These are phyloP conservation scores for Ceyx margarethae DNA, from an alignment of 2,113 vertebrate species.

Conservation along the genomic window DNA sequence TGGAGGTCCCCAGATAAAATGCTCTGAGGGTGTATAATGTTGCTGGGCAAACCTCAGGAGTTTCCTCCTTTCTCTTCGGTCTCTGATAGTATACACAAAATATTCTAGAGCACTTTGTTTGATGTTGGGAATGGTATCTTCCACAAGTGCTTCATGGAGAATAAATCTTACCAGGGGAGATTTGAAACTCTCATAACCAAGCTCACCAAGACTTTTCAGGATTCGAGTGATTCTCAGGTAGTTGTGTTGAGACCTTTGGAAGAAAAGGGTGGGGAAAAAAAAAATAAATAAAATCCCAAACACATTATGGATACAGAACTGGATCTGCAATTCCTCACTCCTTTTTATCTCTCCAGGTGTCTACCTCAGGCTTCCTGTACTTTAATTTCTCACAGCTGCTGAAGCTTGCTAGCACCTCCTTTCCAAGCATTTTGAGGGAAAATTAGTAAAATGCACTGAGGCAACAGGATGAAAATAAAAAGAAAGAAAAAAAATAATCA, in stretches of 20 bases:
- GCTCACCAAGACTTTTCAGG: constrained; percentile 96
- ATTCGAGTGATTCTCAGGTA: constrained; percentile 97
- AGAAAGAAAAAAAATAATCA: too few species aligned
- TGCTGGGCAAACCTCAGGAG: constrained; percentile 89
- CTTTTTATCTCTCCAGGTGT: not conserved
- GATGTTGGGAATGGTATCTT: constrained; percentile 90
- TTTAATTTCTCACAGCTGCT: not conserved
- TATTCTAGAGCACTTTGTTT: constrained; percentile 95
- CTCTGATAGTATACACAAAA: constrained; percentile 93
- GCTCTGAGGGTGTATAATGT: constrained; percentile 87
- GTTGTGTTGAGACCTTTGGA: constrained; percentile 94
- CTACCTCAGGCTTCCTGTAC: not conserved
- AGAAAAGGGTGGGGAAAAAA: not conserved
- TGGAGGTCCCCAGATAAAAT: constrained; percentile 94
- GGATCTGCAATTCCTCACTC: not conserved
- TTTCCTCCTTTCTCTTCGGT: constrained; percentile 85
- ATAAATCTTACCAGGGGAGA: constrained; percentile 90
- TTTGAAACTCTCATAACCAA: constrained; percentile 95
- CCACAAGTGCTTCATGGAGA: constrained; percentile 90
- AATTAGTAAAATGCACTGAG: not conserved
- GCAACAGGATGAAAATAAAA: not conserved
- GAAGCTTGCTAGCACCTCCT: not conserved
- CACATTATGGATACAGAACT: not conserved
- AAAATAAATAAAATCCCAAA: not conserved
- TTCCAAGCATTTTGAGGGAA: not conserved